Conservation (phyloP, 2,888 invertebrate genomes). For the Syritta pipiens region DNA sequence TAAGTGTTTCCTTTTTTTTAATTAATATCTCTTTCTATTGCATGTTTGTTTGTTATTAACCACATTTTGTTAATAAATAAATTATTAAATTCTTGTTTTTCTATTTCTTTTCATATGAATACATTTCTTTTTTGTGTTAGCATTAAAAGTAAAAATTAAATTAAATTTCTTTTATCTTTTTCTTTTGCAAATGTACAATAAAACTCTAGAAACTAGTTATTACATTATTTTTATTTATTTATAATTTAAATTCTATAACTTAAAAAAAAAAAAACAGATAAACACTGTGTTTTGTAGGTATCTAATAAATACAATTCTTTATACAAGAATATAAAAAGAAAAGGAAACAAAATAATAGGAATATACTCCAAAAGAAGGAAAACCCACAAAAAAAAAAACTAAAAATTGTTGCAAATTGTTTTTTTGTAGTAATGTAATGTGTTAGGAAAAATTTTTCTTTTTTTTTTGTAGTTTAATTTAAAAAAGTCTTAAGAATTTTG, state of each 20-base stretch:
- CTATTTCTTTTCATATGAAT: conserved; percentile 2
- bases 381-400: not conserved
- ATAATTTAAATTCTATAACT: conserved; percentile 15
- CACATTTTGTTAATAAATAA: conserved; percentile 38
- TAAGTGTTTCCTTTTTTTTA: conserved; percentile 7
- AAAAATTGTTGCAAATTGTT: not conserved
- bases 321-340: conserved; percentile 34
- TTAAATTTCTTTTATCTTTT: conserved; percentile 7
- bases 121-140: not conserved
- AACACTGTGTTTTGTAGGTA: conserved; percentile 11
- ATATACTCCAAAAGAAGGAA: conserved; percentile 4
- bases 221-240: not conserved
- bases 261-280: conserved; percentile 15
- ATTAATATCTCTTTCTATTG: not conserved
- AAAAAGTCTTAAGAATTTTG: not conserved
- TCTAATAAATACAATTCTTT: conserved; percentile 44
- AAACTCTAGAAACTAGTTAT: conserved; percentile 27
- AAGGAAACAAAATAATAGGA: conserved; percentile 26
- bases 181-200: conserved; percentile 34
- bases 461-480: not conserved
- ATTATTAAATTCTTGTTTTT: conserved; percentile 30
- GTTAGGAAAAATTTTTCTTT: conserved; percentile 1
- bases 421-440: not conserved
- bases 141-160: conserved; percentile 35
- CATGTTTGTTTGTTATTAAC: conserved; percentile 6